Conservation (phyloP, 1,140 invertebrate genomes). For the Samia ricini region DNA sequence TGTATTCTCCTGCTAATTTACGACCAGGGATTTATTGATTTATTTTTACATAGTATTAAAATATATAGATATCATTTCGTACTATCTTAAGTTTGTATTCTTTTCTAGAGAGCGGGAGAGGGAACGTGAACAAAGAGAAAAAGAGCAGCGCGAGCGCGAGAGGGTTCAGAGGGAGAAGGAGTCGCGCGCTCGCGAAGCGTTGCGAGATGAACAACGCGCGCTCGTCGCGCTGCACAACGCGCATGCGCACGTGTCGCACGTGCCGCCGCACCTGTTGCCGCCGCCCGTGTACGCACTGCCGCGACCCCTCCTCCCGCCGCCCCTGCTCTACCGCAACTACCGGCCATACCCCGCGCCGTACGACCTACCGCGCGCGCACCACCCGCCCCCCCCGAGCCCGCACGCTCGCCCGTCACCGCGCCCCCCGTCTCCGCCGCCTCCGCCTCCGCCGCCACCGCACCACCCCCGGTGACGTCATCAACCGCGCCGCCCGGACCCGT, state of each 20-base stretch:
- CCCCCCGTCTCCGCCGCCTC: constrained; percentile 7
- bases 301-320: constrained; percentile 45
- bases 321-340: constrained; percentile 13
- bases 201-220: constrained; percentile 41
- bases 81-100: not conserved
- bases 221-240: constrained; percentile 36
- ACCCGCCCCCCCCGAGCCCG: constrained; percentile 11
- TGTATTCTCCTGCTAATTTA: too few relatives aligned
- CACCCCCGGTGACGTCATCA: constrained; percentile 19
- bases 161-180: constrained; percentile 49
- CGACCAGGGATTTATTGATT: too few relatives aligned
- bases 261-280: constrained; percentile 35
- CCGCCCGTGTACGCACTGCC: constrained; percentile 39
- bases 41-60: too few relatives aligned
- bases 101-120: constrained; percentile 51
- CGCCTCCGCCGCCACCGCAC: constrained; percentile 13
- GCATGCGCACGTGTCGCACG: constrained; percentile 35
- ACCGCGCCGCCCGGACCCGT: constrained; percentile 7
- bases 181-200: constrained; percentile 56
- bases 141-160: constrained; percentile 48
- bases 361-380: constrained; percentile 19
- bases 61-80: too few relatives aligned
- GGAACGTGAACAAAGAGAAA: constrained; percentile 55
- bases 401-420: constrained; percentile 16
- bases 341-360: constrained; percentile 29